Evolutionary conservation across 2,113 vertebrate species (phyloP), one percentile per base, ranked within the genome.

Genomic region (Pantherophis guttatus): DNA sequence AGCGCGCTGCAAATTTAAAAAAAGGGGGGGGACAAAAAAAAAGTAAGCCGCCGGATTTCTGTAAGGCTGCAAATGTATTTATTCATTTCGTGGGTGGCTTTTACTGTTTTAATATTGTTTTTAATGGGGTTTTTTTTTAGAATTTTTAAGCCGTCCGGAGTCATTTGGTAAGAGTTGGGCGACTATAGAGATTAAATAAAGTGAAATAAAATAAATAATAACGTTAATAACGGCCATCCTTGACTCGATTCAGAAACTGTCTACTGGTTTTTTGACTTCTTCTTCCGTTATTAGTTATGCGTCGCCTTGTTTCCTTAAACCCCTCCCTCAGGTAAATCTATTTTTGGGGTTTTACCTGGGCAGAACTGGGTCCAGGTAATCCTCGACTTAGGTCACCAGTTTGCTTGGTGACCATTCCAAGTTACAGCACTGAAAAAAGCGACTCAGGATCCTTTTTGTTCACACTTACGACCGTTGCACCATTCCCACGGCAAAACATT

Each of bases 401-500:
- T 12, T n/a, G 62, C 62, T n/a, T n/a, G 6, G 12, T 1, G 65
- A 33, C 29, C 1, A 7, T 70, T 70, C 13, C 29, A 70, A 70
- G 5, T 70, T 15, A 33, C 13, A 0, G 29, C 29, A 33, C 2
- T 15, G 13, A 11, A 26, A 70, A n/a, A 70, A 70, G 29, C 8
- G 1, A 70, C 29, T 29, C 11, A n/a, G n/a, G n/a, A n/a, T n/a
- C n/a, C n/a, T n/a, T n/a, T n/a, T n/a, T n/a, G n/a, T n/a, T 70
- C 62, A 70, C 29, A 4, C 26, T 65, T 29, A 13, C 0, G 62
- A 65, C 10, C 62, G 0, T 5, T 0, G 62, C 62, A 13, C 10
- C 62, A 4, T 29, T 7, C 26, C 62, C 1, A 0, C 0, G 10
- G 10, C 11, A 9, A 57, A 29, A 0, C 6, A 0, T 50, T 50